Evolutionary conservation across 1,140 invertebrate species (phyloP), one percentile per base, ranked within the genome.

Genomic region (Diachasmimorpha longicaudata): DNA sequence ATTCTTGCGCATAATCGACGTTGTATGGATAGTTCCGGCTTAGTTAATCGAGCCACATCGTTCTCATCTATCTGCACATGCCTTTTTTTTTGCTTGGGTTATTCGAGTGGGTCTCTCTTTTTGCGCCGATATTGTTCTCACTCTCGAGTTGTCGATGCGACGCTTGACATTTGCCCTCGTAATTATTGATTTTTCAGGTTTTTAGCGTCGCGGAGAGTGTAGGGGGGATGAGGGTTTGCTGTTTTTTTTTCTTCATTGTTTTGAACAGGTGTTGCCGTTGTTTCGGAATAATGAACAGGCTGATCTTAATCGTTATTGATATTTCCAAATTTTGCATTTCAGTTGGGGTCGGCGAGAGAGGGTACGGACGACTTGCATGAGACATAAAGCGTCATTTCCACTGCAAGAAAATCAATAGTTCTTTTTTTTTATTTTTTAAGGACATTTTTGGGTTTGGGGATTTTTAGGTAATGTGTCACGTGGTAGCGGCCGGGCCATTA

Each of bases 1-100:
- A 77, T 77, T 77, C 76, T 77, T 77, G 76, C 76, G 76, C 76
- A 77, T 67, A 69, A 71, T 58, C 31, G 69, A 48, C 36, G 68
- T 9, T 46, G 69, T 0, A n/a, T 71, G 21, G 10, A 48, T 71
- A 48, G 44, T 71, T 71, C 14, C 23, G 58, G 58, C 23, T 63
- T 31, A 31, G 31, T 31, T 63, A 63, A 63, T 63, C 58, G 58
- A 25, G 23, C 58, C 23, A 19, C 58, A 63, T 63, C 58, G 58
- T 25, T 63, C 19, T 63, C 23, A 63, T 63, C 58, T 52, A 52
- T 52, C 48, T 63, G 58, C 58, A 63, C 58, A 63, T 63, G 58
- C n/a, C 21, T 21, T 19, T 19, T 63, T 55, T 55, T 55, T 55
- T 55, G 1, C 48, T 55, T 55, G 0, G 14, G 8, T 55, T 55